Base-by-base conservation (phyloP, 1,140 invertebrate genomes). In the Hyles euphorbiae region DNA sequence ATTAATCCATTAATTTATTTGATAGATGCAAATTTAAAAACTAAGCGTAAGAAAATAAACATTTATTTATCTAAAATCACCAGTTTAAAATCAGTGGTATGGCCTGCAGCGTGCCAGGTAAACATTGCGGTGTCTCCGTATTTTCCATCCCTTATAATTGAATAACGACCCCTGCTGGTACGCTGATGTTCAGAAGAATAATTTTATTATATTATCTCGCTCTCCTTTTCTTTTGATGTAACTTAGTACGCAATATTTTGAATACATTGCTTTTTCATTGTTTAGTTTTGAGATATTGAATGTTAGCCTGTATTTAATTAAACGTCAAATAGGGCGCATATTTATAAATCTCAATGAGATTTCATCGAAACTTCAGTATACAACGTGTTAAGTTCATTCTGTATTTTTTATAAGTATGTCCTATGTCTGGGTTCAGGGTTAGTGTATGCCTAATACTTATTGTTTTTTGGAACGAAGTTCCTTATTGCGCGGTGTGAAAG, bases 201-300 rank as follows among this genome's bases (percentile, higher is more conserved):
- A 80, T 78, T 80, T 67, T 67, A 74, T 81, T 78, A 81, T 67
- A 74, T 81, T 78, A 81, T 78, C 74, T 65, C 51, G 59, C 67
- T 61, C 63, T 74, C 68, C 67, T 68, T 65, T 68, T 70, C 66
- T 58, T 58, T 51, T 49, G 50, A 43, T 34, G 40, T 43, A 36
- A 60, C 60, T 70, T 66, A 56, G 58, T 50, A 59, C 58, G 56
- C 53, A 68, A 65, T 60, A 60, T 60, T 69, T 63, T 57, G 58
- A 61, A 62, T 52, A 61, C 36, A 63, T 65, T 61, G 50, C 45
- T 34, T 34, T 48, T 34, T 56, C 11, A 34, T 49, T 46, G 33
- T 48, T 56, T 10, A n/a, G 12, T 40, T 8, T 40, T 40, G 36
- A 40, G 36, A 40, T 40, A 40, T 40, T 40, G n/a, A 3, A 5